phyloP scores from a whole-genome alignment of 2,888 invertebrate genomes.

The Drosophila macrothrix region DNA sequence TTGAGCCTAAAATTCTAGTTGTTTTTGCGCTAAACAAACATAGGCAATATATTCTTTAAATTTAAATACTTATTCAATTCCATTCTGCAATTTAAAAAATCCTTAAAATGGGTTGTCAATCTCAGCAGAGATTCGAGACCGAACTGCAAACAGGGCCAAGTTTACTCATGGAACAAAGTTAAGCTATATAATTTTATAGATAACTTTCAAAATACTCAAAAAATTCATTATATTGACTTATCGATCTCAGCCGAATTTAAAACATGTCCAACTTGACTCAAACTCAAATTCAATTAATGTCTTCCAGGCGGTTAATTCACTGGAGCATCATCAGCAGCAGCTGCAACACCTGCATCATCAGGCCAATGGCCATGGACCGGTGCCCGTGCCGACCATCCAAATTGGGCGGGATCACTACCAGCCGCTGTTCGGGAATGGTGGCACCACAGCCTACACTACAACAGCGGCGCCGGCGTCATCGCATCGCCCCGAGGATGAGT shows the following conservation, averaged over 20 bases:
- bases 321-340: conserved; percentile 83
- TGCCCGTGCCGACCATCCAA: conserved; percentile 83
- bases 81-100: background rate
- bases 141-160: background rate
- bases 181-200: background rate
- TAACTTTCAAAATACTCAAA: too few relatives aligned
- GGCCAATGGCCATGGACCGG: conserved; percentile 67
- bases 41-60: background rate
- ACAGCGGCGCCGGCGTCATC: conserved; percentile 60
- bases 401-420: conserved; percentile 83
- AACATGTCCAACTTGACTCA: background rate
- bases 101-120: background rate
- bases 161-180: background rate
- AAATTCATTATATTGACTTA: background rate
- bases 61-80: background rate
- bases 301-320: conserved; percentile 81
- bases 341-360: conserved; percentile 82
- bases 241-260: background rate
- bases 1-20: background rate
- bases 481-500: conserved; percentile 81
- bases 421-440: conserved; percentile 79
- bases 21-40: background rate
- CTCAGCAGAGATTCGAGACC: background rate
- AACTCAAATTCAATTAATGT: background rate
- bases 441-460: conserved; percentile 74